Evolutionary conservation across 1,140 invertebrate species (phyloP), one percentile per base, ranked within the genome.

Genomic region (Andrena cerasifolii): DNA sequence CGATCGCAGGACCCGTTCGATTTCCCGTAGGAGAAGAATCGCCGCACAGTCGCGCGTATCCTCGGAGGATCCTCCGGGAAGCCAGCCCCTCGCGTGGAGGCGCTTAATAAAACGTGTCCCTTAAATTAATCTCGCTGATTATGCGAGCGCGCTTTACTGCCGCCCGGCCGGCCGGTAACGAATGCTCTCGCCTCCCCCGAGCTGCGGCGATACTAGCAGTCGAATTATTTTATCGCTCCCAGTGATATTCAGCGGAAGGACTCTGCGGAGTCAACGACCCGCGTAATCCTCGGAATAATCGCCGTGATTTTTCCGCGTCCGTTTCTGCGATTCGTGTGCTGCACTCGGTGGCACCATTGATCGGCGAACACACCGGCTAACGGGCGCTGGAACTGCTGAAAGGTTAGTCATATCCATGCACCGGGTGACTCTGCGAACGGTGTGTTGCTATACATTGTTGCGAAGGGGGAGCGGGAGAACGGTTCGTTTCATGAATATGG

Each of bases 341-440:
- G 61, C 40, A 12, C 58, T 66, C 61, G 61, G 43, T 82, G 59
- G 62, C 59, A 63, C 62, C 79, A 62, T 81, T 66, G 80, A 83
- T 83, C 80, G 59, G 61, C 72, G 63, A 65, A 47, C 59, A 68
- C 66, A n/a, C 72, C 18, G 61, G 5, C 59, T 26, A 54, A 47
- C 72, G 77, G 74, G 66, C 70, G 62, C 71, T 67, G 73, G n/a
- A n/a, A n/a, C 53, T 59, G 43, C 54, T 36, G 72, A 62, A 78
- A 67, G 61, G 66, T 82, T 82, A 77, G 66, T 72, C 80, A 43
- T 78, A 66, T 36, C 45, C 51, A 49, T 33, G 40, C 26, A 75
- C 36, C 72, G 72, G 33, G 62, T 75, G 72, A 14, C 26, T 12
- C 21, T n/a, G 40, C 1, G 0, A 31, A 36, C 33, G 63, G n/a